Evolutionary conservation across 2,113 vertebrate genomes (phyloP).

Genomic region (Cisticola juncidis): DNA sequence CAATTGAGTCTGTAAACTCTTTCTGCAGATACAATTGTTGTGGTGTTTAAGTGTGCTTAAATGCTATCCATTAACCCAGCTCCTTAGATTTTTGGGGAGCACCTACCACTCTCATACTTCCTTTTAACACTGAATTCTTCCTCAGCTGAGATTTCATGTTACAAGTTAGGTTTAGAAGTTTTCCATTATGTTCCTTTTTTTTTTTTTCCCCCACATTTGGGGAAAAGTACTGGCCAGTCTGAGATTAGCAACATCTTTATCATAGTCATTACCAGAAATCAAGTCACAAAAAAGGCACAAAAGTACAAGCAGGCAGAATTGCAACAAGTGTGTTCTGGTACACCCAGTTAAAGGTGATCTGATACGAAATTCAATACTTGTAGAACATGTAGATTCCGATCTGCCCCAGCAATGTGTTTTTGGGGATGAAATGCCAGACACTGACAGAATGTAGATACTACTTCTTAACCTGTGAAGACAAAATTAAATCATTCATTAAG

Average conservation of each 20-base stretch:
- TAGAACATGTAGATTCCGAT: neutral
- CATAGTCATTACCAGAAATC: neutral
- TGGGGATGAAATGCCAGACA: neutral
- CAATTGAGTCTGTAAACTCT: neutral
- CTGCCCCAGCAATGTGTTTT: neutral
- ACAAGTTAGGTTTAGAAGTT: neutral
- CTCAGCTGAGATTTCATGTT: neutral
- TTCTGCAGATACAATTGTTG: neutral
- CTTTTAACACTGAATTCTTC: neutral
- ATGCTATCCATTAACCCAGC: neutral
- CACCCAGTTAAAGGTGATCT: neutral
- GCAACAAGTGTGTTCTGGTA: neutral
- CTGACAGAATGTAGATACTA: neutral
- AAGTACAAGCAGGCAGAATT: neutral
- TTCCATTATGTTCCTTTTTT: neutral
- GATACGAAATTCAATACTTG: neutral
- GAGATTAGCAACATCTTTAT: neutral
- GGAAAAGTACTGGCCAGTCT: neutral
- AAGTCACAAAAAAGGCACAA: neutral
- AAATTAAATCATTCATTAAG: conserved; percentile 14
- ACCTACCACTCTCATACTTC: neutral
- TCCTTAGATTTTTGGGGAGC: neutral
- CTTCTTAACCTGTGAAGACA: neutral
- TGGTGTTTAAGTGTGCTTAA: neutral
- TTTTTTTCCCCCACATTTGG: neutral